Evolutionary conservation across 2,113 vertebrate species (phyloP).

Genomic region (Sakesphorus luctuosus): DNA sequence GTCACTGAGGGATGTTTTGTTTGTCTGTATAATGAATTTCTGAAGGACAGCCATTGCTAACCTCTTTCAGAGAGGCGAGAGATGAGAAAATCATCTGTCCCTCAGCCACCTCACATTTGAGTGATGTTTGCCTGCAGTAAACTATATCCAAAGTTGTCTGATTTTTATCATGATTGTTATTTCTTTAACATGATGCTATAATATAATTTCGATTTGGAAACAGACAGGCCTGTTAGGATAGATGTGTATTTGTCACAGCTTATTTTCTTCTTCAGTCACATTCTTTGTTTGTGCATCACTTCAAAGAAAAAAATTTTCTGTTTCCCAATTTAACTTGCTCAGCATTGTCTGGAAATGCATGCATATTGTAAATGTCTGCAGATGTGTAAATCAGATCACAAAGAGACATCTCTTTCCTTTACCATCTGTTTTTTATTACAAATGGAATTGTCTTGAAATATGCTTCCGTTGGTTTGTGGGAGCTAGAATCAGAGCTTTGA

Average conservation of each 20-base stretch:
- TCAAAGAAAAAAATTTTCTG: neutral
- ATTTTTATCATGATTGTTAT: neutral
- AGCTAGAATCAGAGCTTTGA: slow-evolving; percentile 35
- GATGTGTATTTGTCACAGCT: neutral
- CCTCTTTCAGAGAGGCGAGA: neutral
- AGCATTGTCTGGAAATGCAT: slow-evolving; percentile 51
- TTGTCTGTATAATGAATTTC: neutral
- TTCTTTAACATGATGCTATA: slow-evolving; percentile 8
- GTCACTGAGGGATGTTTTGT: neutral
- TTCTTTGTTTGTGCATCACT: neutral
- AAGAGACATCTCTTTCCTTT: slow-evolving; percentile 66
- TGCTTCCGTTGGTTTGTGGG: slow-evolving; percentile 8
- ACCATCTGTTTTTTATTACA: slow-evolving; percentile 61
- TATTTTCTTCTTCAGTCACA: neutral
- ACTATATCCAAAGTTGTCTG: neutral
- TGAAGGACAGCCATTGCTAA: neutral
- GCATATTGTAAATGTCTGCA: slow-evolving; percentile 60
- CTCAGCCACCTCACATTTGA: neutral
- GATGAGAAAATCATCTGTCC: neutral
- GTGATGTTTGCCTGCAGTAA: neutral
- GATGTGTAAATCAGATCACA: slow-evolving; percentile 62
- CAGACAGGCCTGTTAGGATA: neutral
- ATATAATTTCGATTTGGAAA: neutral
- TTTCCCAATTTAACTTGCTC: slow-evolving; percentile 32
- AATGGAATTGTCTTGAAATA: slow-evolving; percentile 55